phyloP scores from a whole-genome alignment of 2,888 invertebrate genomes.

The Acleris emargana region DNA sequence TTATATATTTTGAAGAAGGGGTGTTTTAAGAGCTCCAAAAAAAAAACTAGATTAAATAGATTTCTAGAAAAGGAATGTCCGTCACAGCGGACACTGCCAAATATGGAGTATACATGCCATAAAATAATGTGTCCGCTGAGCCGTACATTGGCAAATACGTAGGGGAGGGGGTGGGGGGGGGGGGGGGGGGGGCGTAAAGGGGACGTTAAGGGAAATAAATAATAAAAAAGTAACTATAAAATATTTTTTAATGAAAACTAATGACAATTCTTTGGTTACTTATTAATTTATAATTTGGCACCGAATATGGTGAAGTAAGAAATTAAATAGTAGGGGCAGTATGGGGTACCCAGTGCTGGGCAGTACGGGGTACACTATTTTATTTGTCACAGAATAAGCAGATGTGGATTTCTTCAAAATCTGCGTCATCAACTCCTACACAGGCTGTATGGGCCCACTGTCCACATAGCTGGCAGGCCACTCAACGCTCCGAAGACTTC shows the following conservation, averaged over 20 bases:
- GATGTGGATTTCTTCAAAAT: conserved; percentile 42
- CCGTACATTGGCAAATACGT: too few species aligned
- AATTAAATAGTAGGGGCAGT: conserved; percentile 28
- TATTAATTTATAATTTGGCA: conserved; percentile 40
- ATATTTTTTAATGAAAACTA: conserved; percentile 18
- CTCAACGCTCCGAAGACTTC: too few species aligned
- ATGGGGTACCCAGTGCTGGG: conserved; percentile 7
- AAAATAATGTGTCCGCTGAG: too few species aligned
- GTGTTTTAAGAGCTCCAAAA: too few species aligned
- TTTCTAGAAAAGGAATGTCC: too few species aligned
- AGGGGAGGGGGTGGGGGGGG: conserved; percentile 3
- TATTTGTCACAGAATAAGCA: conserved; percentile 39
- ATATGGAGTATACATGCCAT: too few species aligned
- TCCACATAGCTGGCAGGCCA: too few species aligned
- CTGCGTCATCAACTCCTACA: conserved; percentile 44
- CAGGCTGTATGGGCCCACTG: conserved; percentile 24
- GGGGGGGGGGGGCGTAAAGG: conserved; percentile 13
- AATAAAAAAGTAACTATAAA: not conserved
- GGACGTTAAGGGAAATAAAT: conserved; percentile 18
- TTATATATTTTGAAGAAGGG: too few species aligned
- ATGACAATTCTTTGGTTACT: conserved; percentile 29
- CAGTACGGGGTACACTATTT: conserved; percentile 33
- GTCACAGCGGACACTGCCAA: too few species aligned
- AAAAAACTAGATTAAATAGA: too few species aligned
- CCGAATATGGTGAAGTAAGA: conserved; percentile 38